Evolutionary conservation across 1,140 invertebrate species (phyloP).

Genomic region (Drosophila santomea): DNA sequence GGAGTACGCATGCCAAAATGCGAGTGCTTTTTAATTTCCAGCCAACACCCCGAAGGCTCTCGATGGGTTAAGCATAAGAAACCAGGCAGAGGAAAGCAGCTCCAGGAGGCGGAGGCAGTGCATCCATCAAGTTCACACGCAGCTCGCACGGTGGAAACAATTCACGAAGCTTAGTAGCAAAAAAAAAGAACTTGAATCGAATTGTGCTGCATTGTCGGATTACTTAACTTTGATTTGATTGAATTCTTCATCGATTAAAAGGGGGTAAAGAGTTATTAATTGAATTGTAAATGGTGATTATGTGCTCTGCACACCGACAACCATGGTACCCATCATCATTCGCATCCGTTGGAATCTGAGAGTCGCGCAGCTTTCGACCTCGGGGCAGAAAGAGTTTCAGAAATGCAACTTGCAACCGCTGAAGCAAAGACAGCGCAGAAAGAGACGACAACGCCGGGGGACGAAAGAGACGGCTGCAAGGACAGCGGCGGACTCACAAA

Average conservation of each 20-base stretch:
- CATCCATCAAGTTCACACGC: slow-evolving; percentile 81
- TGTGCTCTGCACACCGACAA: not conserved
- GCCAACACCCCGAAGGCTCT: slow-evolving; percentile 49
- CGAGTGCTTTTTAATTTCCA: slow-evolving; percentile 68
- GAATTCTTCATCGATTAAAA: too few relatives aligned
- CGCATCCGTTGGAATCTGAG: slow-evolving; percentile 20
- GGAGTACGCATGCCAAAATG: slow-evolving; percentile 12
- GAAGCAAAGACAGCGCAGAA: slow-evolving; percentile 6
- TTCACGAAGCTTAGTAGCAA: not conserved
- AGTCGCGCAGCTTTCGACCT: slow-evolving; percentile 31
- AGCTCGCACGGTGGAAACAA: slow-evolving; percentile 47
- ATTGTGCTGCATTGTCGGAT: too few relatives aligned
- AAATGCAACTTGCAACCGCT: slow-evolving; percentile 40
- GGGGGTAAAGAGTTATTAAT: too few relatives aligned
- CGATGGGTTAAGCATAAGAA: not conserved
- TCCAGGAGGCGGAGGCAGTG: slow-evolving; percentile 59
- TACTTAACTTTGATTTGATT: too few relatives aligned
- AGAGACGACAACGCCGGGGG: not conserved
- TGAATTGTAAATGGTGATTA: not conserved
- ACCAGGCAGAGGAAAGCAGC: not conserved
- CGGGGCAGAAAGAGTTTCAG: slow-evolving; percentile 52
- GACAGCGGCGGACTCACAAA: slow-evolving; percentile 43
- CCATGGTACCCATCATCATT: slow-evolving; percentile 43
- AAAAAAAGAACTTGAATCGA: not conserved
- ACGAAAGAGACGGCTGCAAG: not conserved